Evolutionary conservation across 2,113 vertebrate genomes (phyloP).

Genomic region (Notothenia rossii): DNA sequence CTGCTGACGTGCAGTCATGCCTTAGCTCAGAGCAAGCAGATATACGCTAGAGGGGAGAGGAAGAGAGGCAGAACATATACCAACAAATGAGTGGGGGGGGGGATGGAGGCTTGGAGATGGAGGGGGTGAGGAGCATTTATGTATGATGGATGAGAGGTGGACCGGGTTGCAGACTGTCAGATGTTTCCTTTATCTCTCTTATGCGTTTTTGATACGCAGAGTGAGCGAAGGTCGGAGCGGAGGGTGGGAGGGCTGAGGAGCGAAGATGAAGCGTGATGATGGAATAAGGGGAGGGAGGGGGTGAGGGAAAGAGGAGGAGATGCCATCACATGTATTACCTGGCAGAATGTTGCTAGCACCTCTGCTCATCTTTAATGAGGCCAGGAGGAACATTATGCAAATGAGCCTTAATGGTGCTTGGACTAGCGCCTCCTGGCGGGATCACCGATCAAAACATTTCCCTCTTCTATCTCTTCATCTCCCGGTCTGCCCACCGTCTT

Average conservation of each 20-base stretch:
- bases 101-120: constrained; percentile 22
- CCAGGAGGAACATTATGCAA: constrained; percentile 75
- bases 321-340: constrained; percentile 53
- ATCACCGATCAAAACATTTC: constrained; percentile 48
- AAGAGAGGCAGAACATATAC: constrained; percentile 55
- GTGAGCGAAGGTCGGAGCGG: constrained; percentile 49
- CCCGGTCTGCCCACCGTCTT: background rate
- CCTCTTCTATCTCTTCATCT: constrained; percentile 6
- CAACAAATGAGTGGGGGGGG: constrained; percentile 51
- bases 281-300: background rate
- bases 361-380: constrained; percentile 69
- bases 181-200: constrained; percentile 73
- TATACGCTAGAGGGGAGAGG: constrained; percentile 43
- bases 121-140: constrained; percentile 59
- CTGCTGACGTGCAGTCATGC: constrained; percentile 48
- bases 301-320: constrained; percentile 23
- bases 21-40: constrained; percentile 50
- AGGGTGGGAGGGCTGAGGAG: constrained; percentile 33
- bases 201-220: constrained; percentile 59
- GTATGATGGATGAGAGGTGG: constrained; percentile 77
- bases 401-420: constrained; percentile 71
- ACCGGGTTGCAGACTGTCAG: constrained; percentile 73
- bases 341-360: constrained; percentile 45
- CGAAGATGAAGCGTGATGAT: constrained; percentile 27
- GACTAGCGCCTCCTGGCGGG: constrained; percentile 45